These are phyloP conservation scores for Galaxias olidus DNA, from an alignment of 2,797 vertebrate species.

Conservation along the genomic window DNA sequence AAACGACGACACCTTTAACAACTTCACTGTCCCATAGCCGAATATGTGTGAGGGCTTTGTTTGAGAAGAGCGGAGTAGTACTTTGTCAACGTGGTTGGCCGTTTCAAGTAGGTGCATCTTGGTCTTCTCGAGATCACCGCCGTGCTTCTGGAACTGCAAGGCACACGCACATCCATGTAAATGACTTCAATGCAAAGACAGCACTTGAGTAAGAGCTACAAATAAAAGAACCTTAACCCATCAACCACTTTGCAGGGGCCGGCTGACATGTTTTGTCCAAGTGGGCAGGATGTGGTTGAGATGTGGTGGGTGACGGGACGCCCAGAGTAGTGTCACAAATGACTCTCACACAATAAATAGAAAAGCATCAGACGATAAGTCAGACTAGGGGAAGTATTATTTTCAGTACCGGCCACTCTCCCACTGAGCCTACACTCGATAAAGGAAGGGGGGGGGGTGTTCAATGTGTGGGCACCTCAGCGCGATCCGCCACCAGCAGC, in stretches of 20 bases:
- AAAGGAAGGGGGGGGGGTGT: background rate
- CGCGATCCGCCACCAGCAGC: constrained; percentile 90
- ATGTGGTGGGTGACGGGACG: background rate
- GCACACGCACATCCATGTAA: constrained; percentile 19
- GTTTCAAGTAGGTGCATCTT: constrained; percentile 86
- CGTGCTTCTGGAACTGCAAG: constrained; percentile 88
- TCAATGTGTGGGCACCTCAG: constrained; percentile 81
- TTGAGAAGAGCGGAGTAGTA: constrained; percentile 44
- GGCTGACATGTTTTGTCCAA: too few relatives aligned
- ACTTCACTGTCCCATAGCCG: background rate
- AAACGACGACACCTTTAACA: too few relatives aligned
- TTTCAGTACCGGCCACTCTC: too few relatives aligned
- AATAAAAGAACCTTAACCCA: background rate
- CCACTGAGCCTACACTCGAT: background rate
- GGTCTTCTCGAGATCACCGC: constrained; percentile 73
- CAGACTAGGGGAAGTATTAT: too few relatives aligned
- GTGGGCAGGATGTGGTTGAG: constrained; percentile 1
- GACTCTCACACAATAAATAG: too few relatives aligned
- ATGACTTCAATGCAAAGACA: constrained; percentile 1
- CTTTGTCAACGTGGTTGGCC: constrained; percentile 97
- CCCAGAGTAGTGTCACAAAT: too few relatives aligned
- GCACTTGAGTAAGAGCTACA: constrained; percentile 21
- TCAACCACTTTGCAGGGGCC: background rate
- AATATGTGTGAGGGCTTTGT: background rate
- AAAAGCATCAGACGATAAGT: too few relatives aligned